Evolutionary conservation across 2,797 vertebrate genomes (phyloP), one percentile per base, ranked within the genome.

Genomic region (Poecile montanus): DNA sequence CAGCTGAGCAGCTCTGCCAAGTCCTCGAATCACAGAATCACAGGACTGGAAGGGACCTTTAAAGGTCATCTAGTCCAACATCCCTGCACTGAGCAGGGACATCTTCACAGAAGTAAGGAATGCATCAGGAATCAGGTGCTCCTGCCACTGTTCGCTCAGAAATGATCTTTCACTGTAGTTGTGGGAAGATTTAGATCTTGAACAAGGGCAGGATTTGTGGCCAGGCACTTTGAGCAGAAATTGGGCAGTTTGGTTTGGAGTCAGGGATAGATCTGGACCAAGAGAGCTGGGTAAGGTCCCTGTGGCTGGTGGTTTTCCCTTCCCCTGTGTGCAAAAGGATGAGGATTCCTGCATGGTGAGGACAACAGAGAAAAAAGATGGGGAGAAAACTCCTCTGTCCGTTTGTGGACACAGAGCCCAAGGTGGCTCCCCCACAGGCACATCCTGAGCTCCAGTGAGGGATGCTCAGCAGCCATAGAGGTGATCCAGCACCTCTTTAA

Each of bases 361-460:
- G 34, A 30, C 22, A 32, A 12, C 29, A 25, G 3, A 9, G 38
- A 48, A 25, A 57, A 56, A 65, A 76, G 48, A 57, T 45, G 34
- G 7, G 58, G 48, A 87, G 22, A 9, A 65, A 81, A 63, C 9
- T 58, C 14, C 54, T 66, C 14, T 2, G 1, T 42, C 62, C 40
- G 40, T 30, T 61, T 45, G 27, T 29, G 48, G 15, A 7, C 40
- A 17, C 11, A 11, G 17, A 48, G 18, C 3, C 5, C 13, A 16
- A 17, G 23, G 17, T 12, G 60, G 32, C 34, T 74, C 12, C 26
- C 23, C 53, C 57, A 5, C 1, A 45, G 40, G 53, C 61, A 58
- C 0, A 0, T 47, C 22, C 40, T 42, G 61, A 0, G 0, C 70
- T 51, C 20, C 47, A 13, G n/a, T 10, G 73, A 50, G 0, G 12